Conservation (phyloP, 2,888 invertebrate genomes). For the Bedellia somnulentella region DNA sequence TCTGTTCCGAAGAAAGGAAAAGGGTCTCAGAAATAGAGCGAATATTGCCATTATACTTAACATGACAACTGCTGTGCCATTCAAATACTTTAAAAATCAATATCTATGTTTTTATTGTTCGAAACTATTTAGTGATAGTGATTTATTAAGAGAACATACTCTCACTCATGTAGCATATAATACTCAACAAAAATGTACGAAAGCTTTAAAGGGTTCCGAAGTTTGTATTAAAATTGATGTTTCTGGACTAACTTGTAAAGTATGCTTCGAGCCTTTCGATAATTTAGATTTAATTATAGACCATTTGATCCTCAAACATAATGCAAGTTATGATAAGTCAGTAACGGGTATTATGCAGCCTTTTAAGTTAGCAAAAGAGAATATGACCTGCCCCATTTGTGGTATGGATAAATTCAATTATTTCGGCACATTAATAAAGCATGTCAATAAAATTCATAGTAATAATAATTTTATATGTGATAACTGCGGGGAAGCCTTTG, state of each 20-base stretch:
- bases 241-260: constrained; percentile 16
- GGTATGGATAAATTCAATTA: constrained; percentile 8
- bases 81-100: constrained; percentile 20
- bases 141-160: constrained; percentile 15
- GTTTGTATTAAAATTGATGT: constrained; percentile 17
- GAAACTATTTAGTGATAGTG: constrained; percentile 15
- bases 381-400: constrained; percentile 16
- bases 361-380: constrained; percentile 16
- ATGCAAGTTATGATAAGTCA: constrained; percentile 14
- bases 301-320: constrained; percentile 16
- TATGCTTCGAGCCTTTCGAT: constrained; percentile 14
- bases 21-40: constrained; percentile 6
- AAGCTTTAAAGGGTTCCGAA: constrained; percentile 14
- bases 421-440: constrained; percentile 17
- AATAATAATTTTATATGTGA: constrained; percentile 17
- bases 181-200: constrained; percentile 14
- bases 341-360: constrained; percentile 14
- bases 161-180: constrained; percentile 9
- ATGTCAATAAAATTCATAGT: constrained; percentile 17
- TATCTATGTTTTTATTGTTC: constrained; percentile 23
- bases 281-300: constrained; percentile 14
- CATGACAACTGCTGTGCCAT: constrained; percentile 20
- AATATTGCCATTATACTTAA: constrained; percentile 16
- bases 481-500: constrained; percentile 16
- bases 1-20: constrained; percentile 3